A percentile compares a stretch with the other conserved stretches of the same genome.
These are phyloP conservation scores for Pediacus dermestoides DNA, from an alignment of 2,888 invertebrate species.

Conservation along the genomic window DNA sequence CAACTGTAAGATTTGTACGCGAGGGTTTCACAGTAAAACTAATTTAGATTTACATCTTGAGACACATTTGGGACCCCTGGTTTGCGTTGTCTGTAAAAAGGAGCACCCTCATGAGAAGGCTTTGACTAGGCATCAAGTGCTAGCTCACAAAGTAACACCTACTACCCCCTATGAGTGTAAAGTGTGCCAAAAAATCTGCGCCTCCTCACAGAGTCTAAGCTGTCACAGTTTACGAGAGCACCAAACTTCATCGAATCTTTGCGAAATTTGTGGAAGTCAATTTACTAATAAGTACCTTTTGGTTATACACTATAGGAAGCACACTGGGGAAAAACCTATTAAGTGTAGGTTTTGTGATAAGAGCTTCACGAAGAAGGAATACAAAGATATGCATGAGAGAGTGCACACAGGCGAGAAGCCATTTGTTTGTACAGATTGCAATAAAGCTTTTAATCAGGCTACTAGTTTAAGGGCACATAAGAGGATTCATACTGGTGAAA, in stretches of 20 bases:
- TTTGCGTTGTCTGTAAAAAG: no score
- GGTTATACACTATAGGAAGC: slow-evolving; percentile 34
- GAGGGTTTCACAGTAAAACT: no score
- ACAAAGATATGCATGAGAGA: slow-evolving; percentile 40
- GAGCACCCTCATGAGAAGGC: no score
- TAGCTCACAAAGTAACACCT: no score
- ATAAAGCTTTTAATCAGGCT: slow-evolving; percentile 50
- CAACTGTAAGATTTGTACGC: no score
- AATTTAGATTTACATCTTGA: no score
- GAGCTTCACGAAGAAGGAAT: slow-evolving; percentile 32
- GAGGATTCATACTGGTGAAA: slow-evolving; percentile 47
- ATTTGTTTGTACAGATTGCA: slow-evolving; percentile 50
- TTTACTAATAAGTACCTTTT: slow-evolving; percentile 38
- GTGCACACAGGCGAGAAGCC: slow-evolving; percentile 54
- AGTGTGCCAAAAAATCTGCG: slow-evolving; percentile 40
- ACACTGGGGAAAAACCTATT: slow-evolving; percentile 35
- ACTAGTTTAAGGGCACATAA: slow-evolving; percentile 37
- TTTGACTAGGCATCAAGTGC: no score
- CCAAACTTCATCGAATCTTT: slow-evolving; percentile 45
- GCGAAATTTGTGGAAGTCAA: slow-evolving; percentile 42
- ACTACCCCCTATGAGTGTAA: slow-evolving; percentile 46
- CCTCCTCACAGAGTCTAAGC: no score
- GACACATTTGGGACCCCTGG: no score
- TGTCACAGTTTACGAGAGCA: no score
- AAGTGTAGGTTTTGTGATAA: slow-evolving; percentile 34